phyloP scores from a whole-genome alignment of 2,888 invertebrate species.

The Amorpha juglandis region DNA sequence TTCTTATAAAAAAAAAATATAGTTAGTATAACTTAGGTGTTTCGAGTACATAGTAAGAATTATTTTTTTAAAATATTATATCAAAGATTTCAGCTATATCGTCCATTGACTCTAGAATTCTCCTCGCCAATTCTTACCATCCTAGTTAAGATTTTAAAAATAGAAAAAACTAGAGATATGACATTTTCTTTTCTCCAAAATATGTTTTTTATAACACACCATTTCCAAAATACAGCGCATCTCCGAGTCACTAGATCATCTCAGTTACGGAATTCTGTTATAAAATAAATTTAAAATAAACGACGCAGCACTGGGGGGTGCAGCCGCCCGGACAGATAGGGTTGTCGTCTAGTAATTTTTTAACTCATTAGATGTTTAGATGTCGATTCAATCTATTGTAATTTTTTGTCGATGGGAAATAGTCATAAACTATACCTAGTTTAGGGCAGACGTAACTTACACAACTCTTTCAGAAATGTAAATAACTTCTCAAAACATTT shows the following conservation, averaged over 20 bases:
- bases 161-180: neutral
- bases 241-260: constrained; percentile 19
- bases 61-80: too few species aligned
- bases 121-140: neutral
- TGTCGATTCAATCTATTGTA: too few species aligned
- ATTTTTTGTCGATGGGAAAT: too few species aligned
- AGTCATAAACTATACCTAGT: too few species aligned
- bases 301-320: constrained; percentile 9
- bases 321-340: neutral
- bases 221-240: constrained; percentile 16
- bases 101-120: neutral
- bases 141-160: neutral
- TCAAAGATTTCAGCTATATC: too few species aligned
- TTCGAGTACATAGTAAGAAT: too few species aligned
- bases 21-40: too few species aligned
- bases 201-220: constrained; percentile 7
- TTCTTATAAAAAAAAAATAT: too few species aligned
- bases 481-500: too few species aligned
- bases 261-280: constrained; percentile 20
- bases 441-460: too few species aligned
- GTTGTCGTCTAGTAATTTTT: neutral
- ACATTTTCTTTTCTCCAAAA: neutral
- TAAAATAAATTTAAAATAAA: constrained; percentile 25
- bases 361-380: too few species aligned
- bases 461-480: too few species aligned